Percentiles rank a stretch among this genome's conserved stretches.
These are phyloP conservation scores for Pleuronectes platessa DNA, from an alignment of 2,113 vertebrate genomes.

Conservation along the genomic window DNA sequence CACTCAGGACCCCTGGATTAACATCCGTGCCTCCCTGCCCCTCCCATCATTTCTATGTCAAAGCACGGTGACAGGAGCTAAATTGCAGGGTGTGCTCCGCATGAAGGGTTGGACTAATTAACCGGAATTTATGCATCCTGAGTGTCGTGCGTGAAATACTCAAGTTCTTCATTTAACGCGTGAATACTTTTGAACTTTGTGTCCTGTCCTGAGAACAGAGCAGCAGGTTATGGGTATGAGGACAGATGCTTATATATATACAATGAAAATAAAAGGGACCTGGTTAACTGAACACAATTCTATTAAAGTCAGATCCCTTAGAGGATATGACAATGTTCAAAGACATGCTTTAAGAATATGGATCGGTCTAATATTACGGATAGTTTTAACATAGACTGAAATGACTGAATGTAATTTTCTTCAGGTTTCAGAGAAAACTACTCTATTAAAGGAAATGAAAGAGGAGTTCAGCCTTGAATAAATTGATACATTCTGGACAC, in stretches of 20 bases:
- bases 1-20: not conserved
- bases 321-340: not conserved
- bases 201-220: not conserved
- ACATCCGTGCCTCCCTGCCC: not conserved
- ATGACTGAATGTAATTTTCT: no score
- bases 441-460: no score
- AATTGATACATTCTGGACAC: no score
- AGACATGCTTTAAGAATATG: not conserved
- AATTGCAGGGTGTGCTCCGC: constrained; percentile 10
- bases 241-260: not conserved
- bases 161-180: not conserved
- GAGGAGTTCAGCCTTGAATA: no score
- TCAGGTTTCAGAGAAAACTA: no score
- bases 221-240: not conserved
- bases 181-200: not conserved
- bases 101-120: constrained; percentile 4
- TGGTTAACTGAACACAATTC: no score
- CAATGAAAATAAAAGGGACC: no score
- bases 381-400: not conserved
- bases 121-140: not conserved
- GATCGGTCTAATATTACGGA: no score
- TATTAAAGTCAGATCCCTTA: no score
- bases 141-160: not conserved
- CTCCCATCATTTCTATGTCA: not conserved
- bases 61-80: not conserved